phyloP scores from a whole-genome alignment of 2,888 invertebrate species.

The Eumacrocentrus americanus region DNA sequence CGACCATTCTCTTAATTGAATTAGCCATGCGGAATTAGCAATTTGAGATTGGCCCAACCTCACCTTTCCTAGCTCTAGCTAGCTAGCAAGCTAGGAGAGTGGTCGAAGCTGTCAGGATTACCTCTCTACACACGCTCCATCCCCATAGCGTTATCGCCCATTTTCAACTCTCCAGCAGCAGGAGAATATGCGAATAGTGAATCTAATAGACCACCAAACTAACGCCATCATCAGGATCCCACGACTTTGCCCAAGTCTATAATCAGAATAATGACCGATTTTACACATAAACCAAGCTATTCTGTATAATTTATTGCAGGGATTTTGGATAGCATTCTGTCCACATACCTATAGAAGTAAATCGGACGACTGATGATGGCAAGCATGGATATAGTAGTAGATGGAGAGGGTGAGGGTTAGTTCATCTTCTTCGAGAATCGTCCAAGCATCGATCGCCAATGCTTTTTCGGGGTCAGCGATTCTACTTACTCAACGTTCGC shows the following conservation, averaged over 20 bases:
- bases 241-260: no score
- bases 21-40: constrained; percentile 58
- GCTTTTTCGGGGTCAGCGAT: constrained; percentile 37
- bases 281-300: neutral
- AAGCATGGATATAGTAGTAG: no score
- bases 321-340: no score
- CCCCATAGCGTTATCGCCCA: constrained; percentile 12
- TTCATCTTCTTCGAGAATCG: constrained; percentile 20
- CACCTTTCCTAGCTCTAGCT: constrained; percentile 3
- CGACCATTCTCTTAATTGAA: constrained; percentile 58
- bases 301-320: neutral
- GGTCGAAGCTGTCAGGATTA: constrained; percentile 5
- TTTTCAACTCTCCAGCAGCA: no score
- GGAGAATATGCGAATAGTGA: constrained; percentile 14
- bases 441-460: constrained; percentile 26
- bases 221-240: neutral
- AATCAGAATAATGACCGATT: neutral
- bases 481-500: no score
- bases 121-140: constrained; percentile 3
- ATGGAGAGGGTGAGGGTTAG: neutral
- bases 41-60: constrained; percentile 50
- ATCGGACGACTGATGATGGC: no score
- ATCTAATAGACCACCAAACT: constrained; percentile 1
- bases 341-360: no score
- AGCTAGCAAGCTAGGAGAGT: neutral